A percentile compares a stretch with the other conserved stretches of the same genome.
Evolutionary conservation across 2,113 vertebrate species (phyloP).

Genomic region (Prionailurus bengalensis): DNA sequence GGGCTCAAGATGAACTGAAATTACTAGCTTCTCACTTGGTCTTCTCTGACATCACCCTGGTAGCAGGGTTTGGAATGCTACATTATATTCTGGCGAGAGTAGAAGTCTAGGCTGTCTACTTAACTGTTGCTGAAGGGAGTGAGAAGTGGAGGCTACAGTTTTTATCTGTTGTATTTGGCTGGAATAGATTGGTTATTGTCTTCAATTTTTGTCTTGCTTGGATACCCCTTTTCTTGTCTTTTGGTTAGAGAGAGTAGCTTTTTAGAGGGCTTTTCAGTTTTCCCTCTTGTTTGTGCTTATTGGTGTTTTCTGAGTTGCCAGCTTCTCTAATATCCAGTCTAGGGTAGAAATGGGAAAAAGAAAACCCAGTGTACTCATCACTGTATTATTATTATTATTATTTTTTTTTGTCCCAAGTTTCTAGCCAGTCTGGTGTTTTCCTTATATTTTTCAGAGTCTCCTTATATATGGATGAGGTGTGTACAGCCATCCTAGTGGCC

Average conservation of each 20-base stretch:
- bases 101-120: not conserved
- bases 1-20: not conserved
- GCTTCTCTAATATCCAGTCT: not conserved
- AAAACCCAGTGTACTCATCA: not conserved
- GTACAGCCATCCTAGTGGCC: not conserved
- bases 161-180: not conserved
- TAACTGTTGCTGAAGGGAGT: not conserved
- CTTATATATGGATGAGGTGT: not conserved
- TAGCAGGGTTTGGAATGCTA: not conserved
- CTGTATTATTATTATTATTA: not conserved
- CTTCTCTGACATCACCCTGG: not conserved
- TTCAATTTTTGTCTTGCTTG: not conserved
- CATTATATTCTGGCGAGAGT: not conserved
- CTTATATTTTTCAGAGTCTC: not conserved
- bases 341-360: not conserved
- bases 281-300: not conserved
- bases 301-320: not conserved
- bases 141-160: not conserved
- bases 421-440: not conserved
- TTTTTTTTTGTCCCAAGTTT: not conserved
- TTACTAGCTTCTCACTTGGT: not conserved
- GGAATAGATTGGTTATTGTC: not conserved
- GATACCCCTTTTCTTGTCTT: not conserved
- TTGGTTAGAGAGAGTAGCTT: not conserved
- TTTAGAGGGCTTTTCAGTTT: not conserved